phyloP scores from a whole-genome alignment of 2,888 invertebrate genomes.

The Melanotus villosus region DNA sequence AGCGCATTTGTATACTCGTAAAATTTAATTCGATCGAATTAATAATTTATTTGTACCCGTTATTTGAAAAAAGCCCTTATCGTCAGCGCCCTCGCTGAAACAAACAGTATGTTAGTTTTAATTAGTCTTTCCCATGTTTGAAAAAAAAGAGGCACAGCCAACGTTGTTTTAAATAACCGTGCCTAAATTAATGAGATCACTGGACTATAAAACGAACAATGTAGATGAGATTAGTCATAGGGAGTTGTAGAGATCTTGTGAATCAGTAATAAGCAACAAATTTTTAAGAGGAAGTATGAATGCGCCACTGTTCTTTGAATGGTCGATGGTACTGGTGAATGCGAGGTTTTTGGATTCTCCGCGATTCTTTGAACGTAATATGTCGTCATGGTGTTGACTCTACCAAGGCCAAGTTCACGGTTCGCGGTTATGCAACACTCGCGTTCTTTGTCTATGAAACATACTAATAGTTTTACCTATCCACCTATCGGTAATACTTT shows the following conservation, averaged over 20 bases:
- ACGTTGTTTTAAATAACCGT: conserved; percentile 7
- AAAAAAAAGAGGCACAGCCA: no score
- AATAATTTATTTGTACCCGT: not conserved
- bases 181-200: conserved; percentile 34
- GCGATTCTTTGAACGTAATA: conserved; percentile 41
- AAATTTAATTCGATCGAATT: not conserved
- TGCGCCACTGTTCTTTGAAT: conserved; percentile 22
- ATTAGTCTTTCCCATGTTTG: no score
- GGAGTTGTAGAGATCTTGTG: conserved; percentile 7
- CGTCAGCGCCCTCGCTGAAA: no score
- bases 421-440: conserved; percentile 42
- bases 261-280: conserved; percentile 21
- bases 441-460: conserved; percentile 45
- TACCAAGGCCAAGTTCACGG: conserved; percentile 52
- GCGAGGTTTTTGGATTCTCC: conserved; percentile 44
- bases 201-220: conserved; percentile 30
- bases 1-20: no score
- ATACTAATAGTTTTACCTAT: conserved; percentile 23
- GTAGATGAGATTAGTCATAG: conserved; percentile 35
- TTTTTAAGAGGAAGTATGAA: conserved; percentile 26
- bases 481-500: not conserved
- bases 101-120: no score
- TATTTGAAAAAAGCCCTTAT: not conserved
- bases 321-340: conserved; percentile 18
- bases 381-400: conserved; percentile 47